Base-by-base conservation (phyloP, 64 coral and sea anemone species). In the Stichodactyla helianthus region DNA sequence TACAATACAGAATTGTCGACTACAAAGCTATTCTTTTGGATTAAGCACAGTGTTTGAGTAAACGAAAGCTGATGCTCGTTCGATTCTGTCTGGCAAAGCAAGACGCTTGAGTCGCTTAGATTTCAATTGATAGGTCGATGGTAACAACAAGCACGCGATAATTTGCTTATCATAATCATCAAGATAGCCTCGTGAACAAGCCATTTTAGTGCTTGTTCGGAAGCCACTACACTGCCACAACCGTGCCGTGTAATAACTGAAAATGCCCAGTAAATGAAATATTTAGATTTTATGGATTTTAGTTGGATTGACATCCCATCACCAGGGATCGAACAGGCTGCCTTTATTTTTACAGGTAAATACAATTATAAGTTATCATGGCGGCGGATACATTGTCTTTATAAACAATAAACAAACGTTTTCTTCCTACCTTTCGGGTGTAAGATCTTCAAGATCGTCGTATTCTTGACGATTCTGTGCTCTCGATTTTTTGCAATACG, bases 391-490 rank as follows among this genome's bases (percentile, higher is more conserved):
- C 19, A 65, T 17, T 65, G 18, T 65, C 22, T 1, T n/a, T 65
- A 65, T 8, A 65, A 18, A 74, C 27, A 74, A 23, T 31, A 74
- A 74, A 74, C 68, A 74, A 71, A 74, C 20, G 63, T 0, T 7
- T 20, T 22, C 13, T 12, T 10, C 54, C 50, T 63, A 84, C 83
- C 83, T 60, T 84, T 62, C 59, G 16, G 55, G 83, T 19, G 19
- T 27, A 61, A 54, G 31, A 63, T 84, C 53, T 25, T 84, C 55
- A 25, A 84, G 53, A 35, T 84, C 83, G n/a, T 84, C 83, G 83
- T 58, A 58, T 18, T 84, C 83, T 51, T 84, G 53, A 20, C 83
- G 53, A 23, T 60, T 25, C 16, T 51, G 16, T 54, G 6, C n/a
- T n/a, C 17, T 19, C 15, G n/a, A 60, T 26, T 16, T 62, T 51